Evolutionary conservation across 2,888 invertebrate species (phyloP).

Genomic region (Synanthedon vespiformis): DNA sequence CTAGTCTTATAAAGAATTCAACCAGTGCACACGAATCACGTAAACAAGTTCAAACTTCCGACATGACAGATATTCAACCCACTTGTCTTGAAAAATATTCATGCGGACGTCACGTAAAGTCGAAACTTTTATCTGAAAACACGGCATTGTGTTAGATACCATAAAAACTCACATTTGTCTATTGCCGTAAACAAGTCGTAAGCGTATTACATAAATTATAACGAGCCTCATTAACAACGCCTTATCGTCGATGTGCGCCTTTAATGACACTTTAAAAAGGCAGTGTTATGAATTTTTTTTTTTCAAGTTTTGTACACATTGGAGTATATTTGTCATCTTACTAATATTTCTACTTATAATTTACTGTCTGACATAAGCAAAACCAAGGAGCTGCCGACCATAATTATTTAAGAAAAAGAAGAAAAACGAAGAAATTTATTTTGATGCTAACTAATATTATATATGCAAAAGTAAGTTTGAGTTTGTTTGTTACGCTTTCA

Average conservation of each 20-base stretch:
- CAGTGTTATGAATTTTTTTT: constrained; percentile 21
- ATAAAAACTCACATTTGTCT: constrained; percentile 20
- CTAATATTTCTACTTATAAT: too few relatives aligned
- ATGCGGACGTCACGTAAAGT: neutral
- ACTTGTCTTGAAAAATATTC: neutral
- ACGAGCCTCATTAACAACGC: constrained; percentile 53
- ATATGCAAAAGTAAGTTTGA: too few relatives aligned
- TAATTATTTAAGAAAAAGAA: too few relatives aligned
- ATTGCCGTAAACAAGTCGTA: constrained; percentile 29
- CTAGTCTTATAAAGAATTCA: neutral
- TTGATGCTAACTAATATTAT: too few relatives aligned
- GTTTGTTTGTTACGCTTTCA: too few relatives aligned
- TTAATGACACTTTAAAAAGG: constrained; percentile 60
- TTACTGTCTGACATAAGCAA: too few relatives aligned
- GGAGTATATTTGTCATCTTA: neutral
- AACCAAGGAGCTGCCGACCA: too few relatives aligned
- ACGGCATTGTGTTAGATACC: constrained; percentile 4
- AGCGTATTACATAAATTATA: constrained; percentile 37
- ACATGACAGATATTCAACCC: neutral
- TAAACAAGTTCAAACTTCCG: neutral
- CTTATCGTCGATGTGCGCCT: constrained; percentile 49
- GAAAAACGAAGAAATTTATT: too few relatives aligned
- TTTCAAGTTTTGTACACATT: neutral
- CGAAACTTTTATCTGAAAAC: neutral
- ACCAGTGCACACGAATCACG: neutral